These are phyloP conservation scores for Manis crassicaudata DNA, from an alignment of 2,797 vertebrate genomes.

Conservation along the genomic window DNA sequence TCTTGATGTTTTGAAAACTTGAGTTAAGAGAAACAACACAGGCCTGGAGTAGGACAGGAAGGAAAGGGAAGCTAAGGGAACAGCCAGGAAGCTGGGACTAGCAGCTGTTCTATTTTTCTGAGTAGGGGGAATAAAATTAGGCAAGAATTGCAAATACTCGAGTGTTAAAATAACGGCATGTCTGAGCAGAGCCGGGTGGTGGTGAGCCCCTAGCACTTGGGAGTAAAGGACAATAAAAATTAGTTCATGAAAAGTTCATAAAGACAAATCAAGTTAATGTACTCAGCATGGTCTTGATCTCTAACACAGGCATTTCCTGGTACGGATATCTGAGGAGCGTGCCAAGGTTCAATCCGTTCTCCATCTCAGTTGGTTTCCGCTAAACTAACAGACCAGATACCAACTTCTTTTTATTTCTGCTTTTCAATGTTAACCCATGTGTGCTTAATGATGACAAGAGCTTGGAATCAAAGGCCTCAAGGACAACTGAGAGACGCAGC, in stretches of 20 bases:
- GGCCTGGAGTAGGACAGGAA: conserved; percentile 41
- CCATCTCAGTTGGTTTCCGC: not conserved
- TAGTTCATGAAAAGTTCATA: not conserved
- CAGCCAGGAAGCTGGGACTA: conserved; percentile 53
- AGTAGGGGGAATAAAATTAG: conserved; percentile 55
- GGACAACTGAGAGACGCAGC: not conserved
- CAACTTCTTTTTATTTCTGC: not conserved
- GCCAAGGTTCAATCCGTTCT: not conserved
- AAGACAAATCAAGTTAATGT: not conserved
- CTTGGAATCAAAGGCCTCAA: not conserved
- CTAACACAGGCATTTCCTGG: not conserved
- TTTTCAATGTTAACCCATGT: not conserved
- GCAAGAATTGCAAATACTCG: conserved; percentile 29
- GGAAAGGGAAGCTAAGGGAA: conserved; percentile 44
- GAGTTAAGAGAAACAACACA: conserved; percentile 57
- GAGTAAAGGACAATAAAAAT: conserved; percentile 23
- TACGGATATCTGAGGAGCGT: not conserved
- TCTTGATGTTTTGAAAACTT: conserved; percentile 70
- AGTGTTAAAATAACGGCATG: not conserved
- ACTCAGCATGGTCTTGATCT: not conserved
- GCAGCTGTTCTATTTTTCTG: conserved; percentile 56
- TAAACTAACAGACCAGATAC: not conserved
- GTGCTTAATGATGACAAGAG: not conserved
- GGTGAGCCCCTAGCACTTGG: not conserved
- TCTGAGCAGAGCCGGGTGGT: not conserved